A percentile compares a stretch with the other conserved stretches of the same genome.
Evolutionary conservation across 2,113 vertebrate genomes (phyloP).

Genomic region (Pollimyrus isidori): DNA sequence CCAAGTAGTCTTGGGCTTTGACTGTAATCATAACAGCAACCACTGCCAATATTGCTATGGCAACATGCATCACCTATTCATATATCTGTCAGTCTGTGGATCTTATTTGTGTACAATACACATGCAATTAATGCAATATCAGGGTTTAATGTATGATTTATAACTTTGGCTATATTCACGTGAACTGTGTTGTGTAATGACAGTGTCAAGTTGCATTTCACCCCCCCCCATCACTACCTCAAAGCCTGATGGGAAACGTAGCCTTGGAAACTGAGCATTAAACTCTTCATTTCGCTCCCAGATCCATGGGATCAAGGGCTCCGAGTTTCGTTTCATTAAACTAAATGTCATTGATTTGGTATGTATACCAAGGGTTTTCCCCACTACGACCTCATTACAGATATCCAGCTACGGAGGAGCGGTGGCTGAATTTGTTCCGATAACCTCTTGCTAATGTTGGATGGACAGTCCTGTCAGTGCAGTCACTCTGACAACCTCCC

Average conservation of each 20-base stretch:
- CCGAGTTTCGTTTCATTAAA: slow-evolving; percentile 12
- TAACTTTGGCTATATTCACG: neutral
- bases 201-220: neutral
- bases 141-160: neutral
- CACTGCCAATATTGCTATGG: neutral
- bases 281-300: neutral
- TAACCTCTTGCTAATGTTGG: neutral
- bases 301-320: slow-evolving; percentile 5
- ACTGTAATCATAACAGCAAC: neutral
- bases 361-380: neutral
- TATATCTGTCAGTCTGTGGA: neutral
- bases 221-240: neutral
- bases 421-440: no score
- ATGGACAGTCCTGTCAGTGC: neutral
- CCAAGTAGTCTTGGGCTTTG: neutral
- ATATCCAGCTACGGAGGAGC: no score
- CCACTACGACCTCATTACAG: neutral
- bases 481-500: neutral
- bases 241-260: neutral
- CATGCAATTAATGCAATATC: neutral
- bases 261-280: neutral
- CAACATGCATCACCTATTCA: neutral
- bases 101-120: neutral
- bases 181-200: neutral
- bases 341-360: neutral